A percentile compares a stretch with the other conserved stretches of the same genome.
These are phyloP conservation scores for Drosophila truncata DNA, from an alignment of 1,140 invertebrate species.

Conservation along the genomic window DNA sequence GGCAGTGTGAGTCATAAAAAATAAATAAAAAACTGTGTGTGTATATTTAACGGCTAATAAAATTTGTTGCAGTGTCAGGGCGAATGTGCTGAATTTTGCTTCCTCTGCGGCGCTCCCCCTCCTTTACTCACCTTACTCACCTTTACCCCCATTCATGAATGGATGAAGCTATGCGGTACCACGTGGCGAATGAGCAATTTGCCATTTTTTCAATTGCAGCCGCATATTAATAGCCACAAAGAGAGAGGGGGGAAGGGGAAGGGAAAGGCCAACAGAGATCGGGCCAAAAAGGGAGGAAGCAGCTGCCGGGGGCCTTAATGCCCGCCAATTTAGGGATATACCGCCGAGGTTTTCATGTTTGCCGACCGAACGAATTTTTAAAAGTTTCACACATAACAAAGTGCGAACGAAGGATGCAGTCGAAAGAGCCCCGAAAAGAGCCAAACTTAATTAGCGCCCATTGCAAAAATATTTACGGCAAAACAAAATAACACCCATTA, in stretches of 20 bases:
- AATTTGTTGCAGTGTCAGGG: slow-evolving; percentile 42
- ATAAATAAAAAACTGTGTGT: background rate
- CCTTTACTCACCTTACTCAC: background rate
- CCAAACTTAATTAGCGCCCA: slow-evolving; percentile 83
- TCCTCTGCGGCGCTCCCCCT: background rate
- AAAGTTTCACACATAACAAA: slow-evolving; percentile 84
- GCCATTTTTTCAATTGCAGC: slow-evolving; percentile 25
- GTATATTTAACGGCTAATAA: slow-evolving; percentile 50
- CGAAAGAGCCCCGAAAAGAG: slow-evolving; percentile 52
- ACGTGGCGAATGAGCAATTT: slow-evolving; percentile 48
- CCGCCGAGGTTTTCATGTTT: slow-evolving; percentile 74
- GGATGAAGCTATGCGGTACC: slow-evolving; percentile 1
- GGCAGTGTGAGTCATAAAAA: slow-evolving; percentile 63
- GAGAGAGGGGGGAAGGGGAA: background rate
- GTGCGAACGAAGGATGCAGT: slow-evolving; percentile 79
- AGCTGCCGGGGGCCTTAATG: slow-evolving; percentile 55
- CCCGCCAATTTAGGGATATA: slow-evolving; percentile 68
- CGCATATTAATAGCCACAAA: slow-evolving; percentile 25
- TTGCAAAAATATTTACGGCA: slow-evolving; percentile 84
- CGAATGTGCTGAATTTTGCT: background rate
- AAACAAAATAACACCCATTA: slow-evolving; percentile 85
- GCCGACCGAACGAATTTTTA: slow-evolving; percentile 75
- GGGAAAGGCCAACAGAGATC: background rate
- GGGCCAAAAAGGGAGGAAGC: background rate
- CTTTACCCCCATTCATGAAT: slow-evolving; percentile 35